phyloP scores from a whole-genome alignment of 2,113 vertebrate species.

The Theristicus caerulescens region DNA sequence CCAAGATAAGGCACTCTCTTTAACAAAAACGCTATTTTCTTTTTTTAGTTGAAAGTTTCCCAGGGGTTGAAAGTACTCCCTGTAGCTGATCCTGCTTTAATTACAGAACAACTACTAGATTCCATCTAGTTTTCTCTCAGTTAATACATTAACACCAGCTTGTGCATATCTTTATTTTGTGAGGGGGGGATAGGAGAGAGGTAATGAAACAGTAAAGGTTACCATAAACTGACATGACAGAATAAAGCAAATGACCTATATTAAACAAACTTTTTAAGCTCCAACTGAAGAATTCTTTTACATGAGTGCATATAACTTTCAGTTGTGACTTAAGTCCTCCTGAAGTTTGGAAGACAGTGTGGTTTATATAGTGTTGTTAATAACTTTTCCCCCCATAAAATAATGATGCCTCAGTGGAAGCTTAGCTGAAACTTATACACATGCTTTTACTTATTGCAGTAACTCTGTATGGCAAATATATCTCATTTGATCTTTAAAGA shows the following conservation, averaged over 20 bases:
- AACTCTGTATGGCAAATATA: background rate
- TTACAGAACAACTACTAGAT: background rate
- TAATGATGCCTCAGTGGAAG: background rate
- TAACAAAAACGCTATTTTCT: background rate
- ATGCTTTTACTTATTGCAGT: background rate
- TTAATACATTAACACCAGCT: background rate
- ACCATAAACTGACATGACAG: background rate
- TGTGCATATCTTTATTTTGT: background rate
- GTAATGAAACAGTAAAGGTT: background rate
- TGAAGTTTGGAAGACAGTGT: background rate
- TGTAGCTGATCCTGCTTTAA: background rate
- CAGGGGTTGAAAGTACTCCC: background rate
- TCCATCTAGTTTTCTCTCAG: background rate
- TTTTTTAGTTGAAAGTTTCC: background rate
- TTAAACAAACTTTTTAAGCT: background rate
- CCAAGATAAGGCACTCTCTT: background rate
- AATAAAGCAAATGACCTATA: background rate
- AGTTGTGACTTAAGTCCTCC: background rate
- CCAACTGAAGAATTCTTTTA: background rate
- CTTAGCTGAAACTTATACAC: background rate
- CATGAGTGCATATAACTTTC: background rate
- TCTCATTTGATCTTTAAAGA: background rate
- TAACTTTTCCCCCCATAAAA: background rate
- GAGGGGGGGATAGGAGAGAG: background rate
- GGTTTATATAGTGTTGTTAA: background rate